These are phyloP conservation scores for Trialeurodes vaporariorum DNA, from an alignment of 1,140 invertebrate genomes.

Conservation along the genomic window DNA sequence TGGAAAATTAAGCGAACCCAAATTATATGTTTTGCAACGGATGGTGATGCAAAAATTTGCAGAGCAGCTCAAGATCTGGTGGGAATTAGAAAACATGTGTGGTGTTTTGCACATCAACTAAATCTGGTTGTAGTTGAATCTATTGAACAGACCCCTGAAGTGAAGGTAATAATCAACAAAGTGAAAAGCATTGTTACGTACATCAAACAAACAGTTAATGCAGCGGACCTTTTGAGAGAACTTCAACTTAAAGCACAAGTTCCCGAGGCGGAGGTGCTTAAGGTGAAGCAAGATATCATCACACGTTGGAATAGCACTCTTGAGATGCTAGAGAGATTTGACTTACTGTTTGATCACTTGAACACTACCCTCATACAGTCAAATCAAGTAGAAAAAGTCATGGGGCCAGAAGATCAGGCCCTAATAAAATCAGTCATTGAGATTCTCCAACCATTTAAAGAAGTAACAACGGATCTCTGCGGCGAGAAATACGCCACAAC, in stretches of 20 bases:
- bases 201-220: background rate
- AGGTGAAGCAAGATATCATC: constrained; percentile 29
- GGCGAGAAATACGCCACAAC: background rate
- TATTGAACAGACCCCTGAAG: background rate
- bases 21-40: background rate
- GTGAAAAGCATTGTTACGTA: background rate
- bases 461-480: background rate
- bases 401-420: background rate
- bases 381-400: background rate
- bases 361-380: constrained; percentile 7
- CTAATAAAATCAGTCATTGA: background rate
- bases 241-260: background rate
- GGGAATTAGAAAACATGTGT: background rate
- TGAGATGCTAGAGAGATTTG: constrained; percentile 25
- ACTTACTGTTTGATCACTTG: constrained; percentile 9
- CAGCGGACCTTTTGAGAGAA: background rate
- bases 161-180: background rate
- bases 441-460: background rate
- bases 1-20: background rate
- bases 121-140: background rate
- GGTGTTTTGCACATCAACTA: background rate
- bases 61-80: background rate
- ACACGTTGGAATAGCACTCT: constrained; percentile 29
- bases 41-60: background rate
- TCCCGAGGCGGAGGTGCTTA: constrained; percentile 11